Percentiles rank a stretch among this genome's conserved stretches.
Evolutionary conservation across 2,113 vertebrate species (phyloP).

Genomic region (Narcine bancroftii): DNA sequence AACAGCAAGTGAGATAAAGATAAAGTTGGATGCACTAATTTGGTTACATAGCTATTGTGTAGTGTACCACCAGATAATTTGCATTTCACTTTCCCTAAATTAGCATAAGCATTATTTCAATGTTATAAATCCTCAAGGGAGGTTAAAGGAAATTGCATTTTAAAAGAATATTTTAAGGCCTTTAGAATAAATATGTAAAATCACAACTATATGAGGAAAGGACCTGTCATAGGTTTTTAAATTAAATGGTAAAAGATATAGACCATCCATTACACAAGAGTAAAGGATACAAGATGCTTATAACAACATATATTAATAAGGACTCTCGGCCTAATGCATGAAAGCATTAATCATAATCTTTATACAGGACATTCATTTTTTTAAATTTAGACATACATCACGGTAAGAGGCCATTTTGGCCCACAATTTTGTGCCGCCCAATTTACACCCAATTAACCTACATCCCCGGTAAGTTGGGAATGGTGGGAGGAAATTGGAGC

Average conservation of each 20-base stretch:
- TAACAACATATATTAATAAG: conserved; percentile 23
- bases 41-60: not conserved
- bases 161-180: conserved; percentile 24
- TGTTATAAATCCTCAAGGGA: conserved; percentile 22
- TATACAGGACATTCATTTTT: conserved; percentile 21
- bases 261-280: conserved; percentile 28
- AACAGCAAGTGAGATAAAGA: not conserved
- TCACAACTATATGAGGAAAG: not conserved
- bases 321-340: not conserved
- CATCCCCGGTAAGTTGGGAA: no score
- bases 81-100: conserved; percentile 27
- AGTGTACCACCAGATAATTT: not conserved
- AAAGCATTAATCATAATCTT: conserved; percentile 30
- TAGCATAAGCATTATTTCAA: conserved; percentile 25
- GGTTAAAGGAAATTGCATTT: conserved; percentile 30
- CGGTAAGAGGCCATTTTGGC: no score
- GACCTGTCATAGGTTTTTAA: not conserved
- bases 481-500: no score
- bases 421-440: no score
- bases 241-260: conserved; percentile 11
- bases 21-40: conserved; percentile 25
- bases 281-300: conserved; percentile 20
- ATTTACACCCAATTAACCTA: no score
- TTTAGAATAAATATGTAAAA: conserved; percentile 24
- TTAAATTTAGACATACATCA: no score